Conservation (phyloP, 2,888 invertebrate genomes). For the Tryphoninae sp. region DNA sequence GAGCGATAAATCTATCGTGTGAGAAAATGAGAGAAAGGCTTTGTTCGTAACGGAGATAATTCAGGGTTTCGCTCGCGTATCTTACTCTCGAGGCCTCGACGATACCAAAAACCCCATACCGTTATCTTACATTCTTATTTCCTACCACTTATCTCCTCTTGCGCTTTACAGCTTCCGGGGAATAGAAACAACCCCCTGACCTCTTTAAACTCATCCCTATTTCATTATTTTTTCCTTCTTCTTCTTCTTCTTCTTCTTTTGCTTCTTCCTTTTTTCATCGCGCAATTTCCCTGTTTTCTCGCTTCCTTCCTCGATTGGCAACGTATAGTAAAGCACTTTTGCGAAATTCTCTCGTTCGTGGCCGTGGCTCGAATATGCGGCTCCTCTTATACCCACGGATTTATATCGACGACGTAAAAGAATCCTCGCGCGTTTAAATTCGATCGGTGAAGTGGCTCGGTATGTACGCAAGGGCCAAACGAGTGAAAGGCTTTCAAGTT, state of each 20-base stretch:
- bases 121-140: background rate
- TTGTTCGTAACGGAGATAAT: slow-evolving; percentile 3
- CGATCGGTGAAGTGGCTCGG: slow-evolving; percentile 53
- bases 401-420: slow-evolving; percentile 47
- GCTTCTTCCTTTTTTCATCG: background rate
- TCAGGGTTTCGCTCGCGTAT: slow-evolving; percentile 9
- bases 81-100: slow-evolving; percentile 29
- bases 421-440: slow-evolving; percentile 55
- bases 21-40: slow-evolving; percentile 53
- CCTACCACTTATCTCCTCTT: background rate
- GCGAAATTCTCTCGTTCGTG: slow-evolving; percentile 8
- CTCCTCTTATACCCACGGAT: slow-evolving; percentile 21
- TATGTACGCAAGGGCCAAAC: slow-evolving; percentile 34
- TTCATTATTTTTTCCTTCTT: too few species aligned
- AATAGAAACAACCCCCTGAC: too few species aligned
- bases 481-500: slow-evolving; percentile 55
- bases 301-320: slow-evolving; percentile 1
- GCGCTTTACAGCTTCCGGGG: background rate
- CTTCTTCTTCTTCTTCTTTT: background rate
- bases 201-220: too few species aligned
- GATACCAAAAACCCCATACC: too few species aligned
- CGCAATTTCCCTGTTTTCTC: slow-evolving; percentile 10
- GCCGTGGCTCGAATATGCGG: slow-evolving; percentile 1
- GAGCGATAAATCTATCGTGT: slow-evolving; percentile 62
- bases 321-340: slow-evolving; percentile 16